Conservation (phyloP, 2,797 vertebrate genomes). For the Eupleurogrammus muticus region DNA sequence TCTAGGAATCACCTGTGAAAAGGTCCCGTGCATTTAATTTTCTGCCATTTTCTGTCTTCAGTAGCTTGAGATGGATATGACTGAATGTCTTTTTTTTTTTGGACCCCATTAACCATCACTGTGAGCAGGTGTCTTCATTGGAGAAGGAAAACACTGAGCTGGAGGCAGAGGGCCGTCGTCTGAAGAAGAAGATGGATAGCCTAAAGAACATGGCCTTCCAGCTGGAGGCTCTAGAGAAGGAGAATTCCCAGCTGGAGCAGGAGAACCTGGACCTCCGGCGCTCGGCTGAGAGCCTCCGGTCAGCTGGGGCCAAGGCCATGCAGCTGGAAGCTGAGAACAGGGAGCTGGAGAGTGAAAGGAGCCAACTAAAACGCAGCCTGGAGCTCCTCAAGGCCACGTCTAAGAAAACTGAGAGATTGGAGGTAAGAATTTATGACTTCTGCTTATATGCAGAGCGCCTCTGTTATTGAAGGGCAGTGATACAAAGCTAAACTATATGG, state of each 20-base stretch:
- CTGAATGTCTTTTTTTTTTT: too few species aligned
- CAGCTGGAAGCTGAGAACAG: constrained; percentile 94
- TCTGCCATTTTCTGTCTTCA: not conserved
- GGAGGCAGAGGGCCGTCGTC: constrained; percentile 90
- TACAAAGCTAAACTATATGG: constrained; percentile 40
- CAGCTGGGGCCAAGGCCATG: constrained; percentile 88
- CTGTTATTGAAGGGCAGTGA: not conserved
- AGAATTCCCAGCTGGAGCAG: constrained; percentile 93
- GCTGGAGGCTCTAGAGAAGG: constrained; percentile 94
- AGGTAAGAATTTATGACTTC: constrained; percentile 72
- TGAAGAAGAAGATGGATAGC: constrained; percentile 92
- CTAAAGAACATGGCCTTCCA: constrained; percentile 93
- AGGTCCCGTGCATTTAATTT: constrained; percentile 76
- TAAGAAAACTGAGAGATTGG: constrained; percentile 95
- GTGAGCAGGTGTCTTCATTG: constrained; percentile 77
- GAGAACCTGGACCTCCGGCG: constrained; percentile 94
- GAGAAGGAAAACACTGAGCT: constrained; percentile 95
- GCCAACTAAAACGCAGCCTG: constrained; percentile 91
- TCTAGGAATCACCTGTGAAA: constrained; percentile 95
- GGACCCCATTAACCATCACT: not conserved
- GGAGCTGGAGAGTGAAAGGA: constrained; percentile 94
- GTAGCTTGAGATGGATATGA: not conserved
- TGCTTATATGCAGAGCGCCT: not conserved
- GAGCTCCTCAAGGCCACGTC: constrained; percentile 95
- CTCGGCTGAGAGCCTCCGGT: constrained; percentile 89